These are phyloP conservation scores for Cathartes aura DNA, from an alignment of 2,113 vertebrate genomes.

Conservation along the genomic window DNA sequence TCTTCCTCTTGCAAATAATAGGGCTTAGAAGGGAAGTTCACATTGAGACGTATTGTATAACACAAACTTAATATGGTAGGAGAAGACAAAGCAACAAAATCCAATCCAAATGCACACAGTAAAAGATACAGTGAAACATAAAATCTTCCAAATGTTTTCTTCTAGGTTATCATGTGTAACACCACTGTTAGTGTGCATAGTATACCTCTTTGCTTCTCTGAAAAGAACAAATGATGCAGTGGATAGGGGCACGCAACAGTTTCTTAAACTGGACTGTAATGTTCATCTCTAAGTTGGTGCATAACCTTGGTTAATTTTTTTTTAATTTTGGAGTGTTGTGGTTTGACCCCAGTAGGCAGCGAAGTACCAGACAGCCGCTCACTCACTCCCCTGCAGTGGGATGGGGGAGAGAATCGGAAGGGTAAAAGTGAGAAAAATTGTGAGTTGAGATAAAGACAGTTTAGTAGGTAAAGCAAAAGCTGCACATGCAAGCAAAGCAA, in stretches of 20 bases:
- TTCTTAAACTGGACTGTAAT: not conserved
- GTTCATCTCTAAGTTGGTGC: not conserved
- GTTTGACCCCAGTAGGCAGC: not conserved
- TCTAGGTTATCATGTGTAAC: not conserved
- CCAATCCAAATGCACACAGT: not conserved
- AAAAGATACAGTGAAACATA: not conserved
- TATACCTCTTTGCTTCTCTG: not conserved
- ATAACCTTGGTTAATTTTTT: not conserved
- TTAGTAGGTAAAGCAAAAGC: not conserved
- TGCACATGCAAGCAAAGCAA: not conserved
- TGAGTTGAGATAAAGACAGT: not conserved
- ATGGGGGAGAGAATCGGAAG: not conserved
- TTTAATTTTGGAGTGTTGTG: not conserved
- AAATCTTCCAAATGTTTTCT: not conserved
- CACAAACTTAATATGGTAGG: not conserved
- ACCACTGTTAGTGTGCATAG: not conserved
- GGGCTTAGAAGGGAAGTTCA: not conserved
- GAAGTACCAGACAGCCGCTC: not conserved
- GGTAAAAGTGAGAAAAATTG: not conserved
- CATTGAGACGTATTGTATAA: not conserved
- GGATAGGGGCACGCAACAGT: not conserved
- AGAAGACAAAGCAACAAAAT: not conserved
- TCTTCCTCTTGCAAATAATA: not conserved
- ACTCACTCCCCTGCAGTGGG: accelerated
- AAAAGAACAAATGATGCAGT: not conserved